Conservation (phyloP, 2,113 vertebrate genomes). For the Okapia johnstoni region DNA sequence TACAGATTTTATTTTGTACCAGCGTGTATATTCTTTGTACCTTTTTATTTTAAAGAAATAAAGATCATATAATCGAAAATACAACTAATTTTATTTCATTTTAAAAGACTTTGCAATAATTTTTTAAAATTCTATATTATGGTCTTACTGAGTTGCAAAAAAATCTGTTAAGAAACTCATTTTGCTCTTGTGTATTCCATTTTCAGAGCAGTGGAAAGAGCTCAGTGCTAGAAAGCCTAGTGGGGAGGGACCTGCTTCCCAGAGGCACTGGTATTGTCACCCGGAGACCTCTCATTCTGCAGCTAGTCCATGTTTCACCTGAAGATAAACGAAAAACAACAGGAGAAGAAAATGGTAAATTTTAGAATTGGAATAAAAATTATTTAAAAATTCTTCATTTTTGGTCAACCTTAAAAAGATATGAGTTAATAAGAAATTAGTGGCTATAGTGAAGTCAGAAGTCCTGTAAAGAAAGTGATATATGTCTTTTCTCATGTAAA, state of each 20-base stretch:
- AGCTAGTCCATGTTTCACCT: constrained; percentile 92
- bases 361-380: constrained; percentile 12
- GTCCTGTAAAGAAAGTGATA: not conserved
- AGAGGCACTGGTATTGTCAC: constrained; percentile 98
- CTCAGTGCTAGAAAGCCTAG: constrained; percentile 97
- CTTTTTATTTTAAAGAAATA: not conserved
- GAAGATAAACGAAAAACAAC: constrained; percentile 92
- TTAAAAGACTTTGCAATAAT: not conserved
- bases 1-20: not conserved
- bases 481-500: not conserved
- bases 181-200: constrained; percentile 43
- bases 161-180: constrained; percentile 38
- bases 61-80: not conserved
- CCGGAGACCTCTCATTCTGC: constrained; percentile 95
- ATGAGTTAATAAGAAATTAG: not conserved
- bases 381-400: not conserved
- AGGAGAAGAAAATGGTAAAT: constrained; percentile 94
- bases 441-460: not conserved
- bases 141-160: not conserved
- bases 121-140: not conserved
- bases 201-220: constrained; percentile 99
- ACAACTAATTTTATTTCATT: not conserved
- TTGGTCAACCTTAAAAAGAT: not conserved
- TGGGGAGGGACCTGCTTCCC: constrained; percentile 94
- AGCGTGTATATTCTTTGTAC: not conserved